Conservation (phyloP, 1,140 invertebrate genomes). For the Cydia pomonella region DNA sequence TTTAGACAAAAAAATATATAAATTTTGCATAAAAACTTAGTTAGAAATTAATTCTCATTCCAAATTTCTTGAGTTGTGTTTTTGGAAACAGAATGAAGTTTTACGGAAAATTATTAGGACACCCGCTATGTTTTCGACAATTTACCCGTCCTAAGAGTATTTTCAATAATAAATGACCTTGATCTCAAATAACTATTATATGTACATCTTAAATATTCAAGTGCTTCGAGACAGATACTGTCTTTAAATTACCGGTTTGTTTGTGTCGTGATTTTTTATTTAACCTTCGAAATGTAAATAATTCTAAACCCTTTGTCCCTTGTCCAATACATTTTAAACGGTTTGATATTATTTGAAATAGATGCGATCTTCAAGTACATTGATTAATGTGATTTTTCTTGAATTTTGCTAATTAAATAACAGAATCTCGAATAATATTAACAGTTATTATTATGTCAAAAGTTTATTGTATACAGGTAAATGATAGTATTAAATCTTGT, state of each 20-base stretch:
- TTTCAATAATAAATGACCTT: background rate
- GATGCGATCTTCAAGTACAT: constrained; percentile 43
- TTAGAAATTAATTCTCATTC: constrained; percentile 63
- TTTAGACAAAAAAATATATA: constrained; percentile 58
- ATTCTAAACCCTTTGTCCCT: constrained; percentile 47
- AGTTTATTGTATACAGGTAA: constrained; percentile 78
- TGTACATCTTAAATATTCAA: constrained; percentile 44
- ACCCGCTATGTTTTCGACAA: background rate
- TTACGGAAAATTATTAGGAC: background rate
- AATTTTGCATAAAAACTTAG: constrained; percentile 62
- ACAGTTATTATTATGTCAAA: constrained; percentile 75
- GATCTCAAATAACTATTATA: constrained; percentile 7
- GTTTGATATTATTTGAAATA: constrained; percentile 49
- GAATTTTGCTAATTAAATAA: constrained; percentile 54
- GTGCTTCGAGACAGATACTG: constrained; percentile 75
- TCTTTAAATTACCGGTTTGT: constrained; percentile 58
- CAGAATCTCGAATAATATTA: constrained; percentile 68
- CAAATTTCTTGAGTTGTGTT: background rate
- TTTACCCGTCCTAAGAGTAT: constrained; percentile 10
- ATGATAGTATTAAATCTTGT: constrained; percentile 74
- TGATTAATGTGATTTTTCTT: constrained; percentile 57
- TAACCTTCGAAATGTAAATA: constrained; percentile 44
- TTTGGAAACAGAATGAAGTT: background rate
- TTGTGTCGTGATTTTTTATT: constrained; percentile 52
- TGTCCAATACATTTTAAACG: constrained; percentile 53